phyloP scores from a whole-genome alignment of 1,140 invertebrate species.

The Pomacea maculata region DNA sequence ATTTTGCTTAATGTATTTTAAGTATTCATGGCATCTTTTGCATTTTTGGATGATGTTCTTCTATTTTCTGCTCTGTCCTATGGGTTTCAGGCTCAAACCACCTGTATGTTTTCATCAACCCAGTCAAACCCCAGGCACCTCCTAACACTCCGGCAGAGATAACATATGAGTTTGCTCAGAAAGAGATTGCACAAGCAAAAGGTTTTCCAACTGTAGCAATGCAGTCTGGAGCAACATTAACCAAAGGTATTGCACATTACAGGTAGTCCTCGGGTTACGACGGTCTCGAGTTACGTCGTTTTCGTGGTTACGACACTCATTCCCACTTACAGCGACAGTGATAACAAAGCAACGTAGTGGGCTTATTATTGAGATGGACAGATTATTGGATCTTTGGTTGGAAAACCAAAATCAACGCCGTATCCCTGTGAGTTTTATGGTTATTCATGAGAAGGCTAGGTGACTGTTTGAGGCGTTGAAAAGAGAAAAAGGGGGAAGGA shows the following conservation, averaged over 20 bases:
- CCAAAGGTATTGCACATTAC: constrained; percentile 59
- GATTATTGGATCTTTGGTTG: no score
- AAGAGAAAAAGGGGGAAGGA: no score
- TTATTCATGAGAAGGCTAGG: no score
- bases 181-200: constrained; percentile 66
- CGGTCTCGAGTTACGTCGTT: no score
- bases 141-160: constrained; percentile 55
- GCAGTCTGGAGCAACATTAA: constrained; percentile 46
- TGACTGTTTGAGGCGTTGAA: no score
- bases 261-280: no score
- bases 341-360: no score
- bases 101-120: constrained; percentile 65
- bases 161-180: constrained; percentile 66
- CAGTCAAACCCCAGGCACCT: constrained; percentile 39
- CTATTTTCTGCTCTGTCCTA: neutral
- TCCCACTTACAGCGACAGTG: no score
- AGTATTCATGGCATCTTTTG: neutral
- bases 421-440: no score
- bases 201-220: constrained; percentile 56
- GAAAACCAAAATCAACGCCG: no score
- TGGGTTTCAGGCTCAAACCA: constrained; percentile 62
- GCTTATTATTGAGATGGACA: no score
- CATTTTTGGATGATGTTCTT: neutral
- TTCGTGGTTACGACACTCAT: no score
- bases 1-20: neutral